Evolutionary conservation across 1,140 invertebrate genomes (phyloP).

Genomic region (Drosophila lowei): DNA sequence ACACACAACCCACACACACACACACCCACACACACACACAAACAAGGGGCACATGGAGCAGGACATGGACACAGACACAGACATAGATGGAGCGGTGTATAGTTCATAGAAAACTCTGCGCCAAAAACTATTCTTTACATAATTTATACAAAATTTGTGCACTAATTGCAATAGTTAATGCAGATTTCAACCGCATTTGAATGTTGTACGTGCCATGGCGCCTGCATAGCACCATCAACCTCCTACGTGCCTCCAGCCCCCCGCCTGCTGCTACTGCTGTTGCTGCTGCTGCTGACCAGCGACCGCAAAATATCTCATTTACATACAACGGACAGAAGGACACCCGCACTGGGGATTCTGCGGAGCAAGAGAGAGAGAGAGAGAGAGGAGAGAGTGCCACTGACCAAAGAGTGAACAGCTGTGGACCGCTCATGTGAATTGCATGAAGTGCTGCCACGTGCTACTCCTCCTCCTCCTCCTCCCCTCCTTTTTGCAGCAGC

Average conservation of each 20-base stretch:
- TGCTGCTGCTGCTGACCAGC: neutral
- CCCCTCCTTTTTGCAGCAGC: neutral
- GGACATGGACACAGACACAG: conserved; percentile 10
- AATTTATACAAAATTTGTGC: conserved; percentile 76
- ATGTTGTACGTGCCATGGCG: conserved; percentile 62
- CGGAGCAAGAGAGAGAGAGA: too few species aligned
- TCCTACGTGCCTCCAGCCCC: conserved; percentile 7
- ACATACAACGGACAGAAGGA: conserved; percentile 59
- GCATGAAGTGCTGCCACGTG: conserved; percentile 66
- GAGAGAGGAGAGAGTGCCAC: neutral
- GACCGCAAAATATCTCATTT: conserved; percentile 78
- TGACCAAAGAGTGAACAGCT: conserved; percentile 61
- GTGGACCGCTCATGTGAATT: conserved; percentile 74
- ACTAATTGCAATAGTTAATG: conserved; percentile 82
- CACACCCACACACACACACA: conserved; percentile 5
- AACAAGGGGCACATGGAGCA: neutral
- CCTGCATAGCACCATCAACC: conserved; percentile 13
- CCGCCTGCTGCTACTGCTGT: neutral
- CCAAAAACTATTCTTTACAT: conserved; percentile 80
- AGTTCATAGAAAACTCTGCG: conserved; percentile 70
- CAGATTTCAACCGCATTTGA: conserved; percentile 78
- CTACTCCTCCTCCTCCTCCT: conserved; percentile 3
- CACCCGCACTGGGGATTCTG: neutral
- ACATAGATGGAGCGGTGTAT: neutral
- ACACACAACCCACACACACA: conserved; percentile 5